Base-by-base conservation (phyloP, 1,140 invertebrate genomes). In the Trichonephila clavipes region DNA sequence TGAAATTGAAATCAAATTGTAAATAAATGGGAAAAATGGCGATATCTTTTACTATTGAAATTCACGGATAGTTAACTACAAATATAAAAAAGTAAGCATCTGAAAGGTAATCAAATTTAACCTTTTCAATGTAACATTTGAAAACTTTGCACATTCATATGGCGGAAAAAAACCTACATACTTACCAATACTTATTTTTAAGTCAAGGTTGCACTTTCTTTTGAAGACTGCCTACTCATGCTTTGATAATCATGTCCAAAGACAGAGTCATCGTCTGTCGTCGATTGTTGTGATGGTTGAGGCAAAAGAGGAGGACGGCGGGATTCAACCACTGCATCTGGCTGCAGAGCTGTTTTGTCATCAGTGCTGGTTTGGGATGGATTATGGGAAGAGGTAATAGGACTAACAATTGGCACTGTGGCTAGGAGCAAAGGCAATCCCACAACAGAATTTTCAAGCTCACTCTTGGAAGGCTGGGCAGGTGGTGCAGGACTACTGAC, bases 391-490 rank as follows among this genome's bases (percentile, higher is more conserved):
- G 92, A 88, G 34, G 61, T 51, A 44, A 93, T 88, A 28, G 92
- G 92, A 51, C 92, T 93, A n/a, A 93, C 92, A 66, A 93, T 93
- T 61, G 92, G 92, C 92, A 93, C 92, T 88, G 92, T 88, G 87
- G 93, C 93, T 85, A 94, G 88, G 21, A 94, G 88, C 87, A 94
- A 72, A 90, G 93, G 93, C 77, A 94, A 86, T 85, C 93, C 93
- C 87, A 94, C 93, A 66, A 94, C 93, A 69, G 93, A 94, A 61
- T 94, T 94, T 61, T 88, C 93, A 86, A 94, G 87, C 88, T 94
- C 93, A 69, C 87, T 94, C 59, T 94, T 94, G 69, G 93, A 90
- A 69, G 87, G 81, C n/a, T 69, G 24, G 58, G 93, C 40, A 51
- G 77, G 24, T 66, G 90, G 28, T n/a, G 72, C 19, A 59, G 88